phyloP scores from a whole-genome alignment of 2,888 invertebrate species.

The Papilio gigon region DNA sequence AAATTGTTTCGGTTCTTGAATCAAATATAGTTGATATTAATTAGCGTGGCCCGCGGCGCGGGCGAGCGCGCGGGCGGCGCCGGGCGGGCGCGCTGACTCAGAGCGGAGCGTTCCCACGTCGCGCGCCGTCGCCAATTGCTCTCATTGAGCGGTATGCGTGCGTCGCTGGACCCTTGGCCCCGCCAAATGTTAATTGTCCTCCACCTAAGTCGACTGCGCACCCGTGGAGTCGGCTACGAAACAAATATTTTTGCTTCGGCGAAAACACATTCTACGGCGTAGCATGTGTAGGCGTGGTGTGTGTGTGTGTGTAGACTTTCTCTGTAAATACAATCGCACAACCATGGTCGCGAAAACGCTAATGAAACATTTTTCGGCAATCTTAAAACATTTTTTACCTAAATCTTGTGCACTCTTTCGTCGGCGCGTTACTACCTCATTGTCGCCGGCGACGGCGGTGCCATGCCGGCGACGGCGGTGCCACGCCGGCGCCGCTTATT shows the following conservation, averaged over 20 bases:
- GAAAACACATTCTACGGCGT: not conserved
- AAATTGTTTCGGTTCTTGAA: not conserved
- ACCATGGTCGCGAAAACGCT: not conserved
- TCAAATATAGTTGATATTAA: not conserved
- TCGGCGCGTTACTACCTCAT: too few species aligned
- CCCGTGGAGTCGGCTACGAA: conserved; percentile 48
- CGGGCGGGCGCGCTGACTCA: conserved; percentile 47
- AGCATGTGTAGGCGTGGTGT: not conserved
- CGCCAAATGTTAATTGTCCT: conserved; percentile 68
- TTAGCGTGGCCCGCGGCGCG: not conserved
- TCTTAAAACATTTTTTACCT: not conserved
- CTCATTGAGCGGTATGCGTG: conserved; percentile 74
- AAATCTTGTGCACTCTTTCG: not conserved
- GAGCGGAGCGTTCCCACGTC: conserved; percentile 65
- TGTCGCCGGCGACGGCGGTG: too few species aligned
- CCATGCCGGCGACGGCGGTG: too few species aligned
- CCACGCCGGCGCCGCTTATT: too few species aligned
- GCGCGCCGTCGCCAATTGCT: conserved; percentile 59
- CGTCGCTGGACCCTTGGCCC: conserved; percentile 67
- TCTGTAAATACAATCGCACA: not conserved
- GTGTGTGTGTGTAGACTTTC: too few species aligned
- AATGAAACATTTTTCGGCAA: not conserved
- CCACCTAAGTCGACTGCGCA: conserved; percentile 58
- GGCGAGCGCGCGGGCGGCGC: not conserved
- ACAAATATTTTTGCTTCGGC: not conserved